Conservation (phyloP, 2,797 vertebrate species). For the Sarcophilus harrisii region DNA sequence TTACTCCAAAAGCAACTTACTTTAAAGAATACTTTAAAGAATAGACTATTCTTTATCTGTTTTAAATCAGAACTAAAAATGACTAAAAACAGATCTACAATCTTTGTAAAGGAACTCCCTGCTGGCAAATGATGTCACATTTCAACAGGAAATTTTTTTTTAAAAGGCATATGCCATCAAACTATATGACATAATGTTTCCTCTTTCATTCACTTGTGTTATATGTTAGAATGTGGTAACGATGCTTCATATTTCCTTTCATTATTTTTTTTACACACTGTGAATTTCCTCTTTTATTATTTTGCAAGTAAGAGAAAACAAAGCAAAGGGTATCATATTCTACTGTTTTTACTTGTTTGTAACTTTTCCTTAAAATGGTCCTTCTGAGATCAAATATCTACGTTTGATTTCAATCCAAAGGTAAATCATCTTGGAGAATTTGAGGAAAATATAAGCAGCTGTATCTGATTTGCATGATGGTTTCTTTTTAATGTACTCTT, state of each 20-base stretch:
- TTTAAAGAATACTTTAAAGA: not conserved
- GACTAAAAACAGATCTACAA: not conserved
- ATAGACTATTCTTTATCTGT: not conserved
- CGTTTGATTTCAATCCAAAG: constrained; percentile 45
- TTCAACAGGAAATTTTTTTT: not conserved
- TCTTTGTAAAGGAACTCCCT: constrained; percentile 21
- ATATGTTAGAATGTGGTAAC: constrained; percentile 1
- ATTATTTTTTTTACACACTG: constrained; percentile 54
- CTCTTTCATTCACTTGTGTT: not conserved
- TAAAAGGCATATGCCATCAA: not conserved
- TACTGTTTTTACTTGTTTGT: constrained; percentile 28
- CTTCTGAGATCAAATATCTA: constrained; percentile 51
- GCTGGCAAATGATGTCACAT: constrained; percentile 42
- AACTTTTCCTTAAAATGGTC: constrained; percentile 33
- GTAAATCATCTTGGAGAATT: constrained; percentile 52
- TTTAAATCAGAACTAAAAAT: constrained; percentile 43
- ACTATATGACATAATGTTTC: not conserved
- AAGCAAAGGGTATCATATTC: constrained; percentile 13
- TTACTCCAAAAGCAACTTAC: not conserved
- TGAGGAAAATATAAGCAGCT: constrained; percentile 58
- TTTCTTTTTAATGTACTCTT: constrained; percentile 9
- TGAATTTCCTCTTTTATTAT: constrained; percentile 53
- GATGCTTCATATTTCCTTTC: constrained; percentile 33
- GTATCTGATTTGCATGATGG: constrained; percentile 29
- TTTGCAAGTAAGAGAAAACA: constrained; percentile 27